Evolutionary conservation across 2,797 vertebrate genomes (phyloP).

Genomic region (Anolis apletophallus): DNA sequence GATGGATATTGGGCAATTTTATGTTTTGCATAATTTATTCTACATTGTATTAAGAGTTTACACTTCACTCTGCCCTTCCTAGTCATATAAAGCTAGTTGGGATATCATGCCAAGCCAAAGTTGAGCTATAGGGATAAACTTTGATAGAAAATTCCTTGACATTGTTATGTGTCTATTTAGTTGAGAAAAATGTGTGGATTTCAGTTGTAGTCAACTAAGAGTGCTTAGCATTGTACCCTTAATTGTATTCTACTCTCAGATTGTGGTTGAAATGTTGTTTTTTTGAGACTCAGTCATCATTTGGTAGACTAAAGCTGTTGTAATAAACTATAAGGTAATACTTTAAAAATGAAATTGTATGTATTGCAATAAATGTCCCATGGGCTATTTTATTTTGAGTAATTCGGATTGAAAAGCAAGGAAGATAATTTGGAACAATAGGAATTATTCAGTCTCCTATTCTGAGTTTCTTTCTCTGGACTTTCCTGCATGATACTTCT

Average conservation of each 20-base stretch:
- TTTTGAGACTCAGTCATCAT: not conserved
- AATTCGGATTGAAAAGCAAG: not conserved
- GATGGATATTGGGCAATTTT: not conserved
- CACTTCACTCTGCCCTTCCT: not conserved
- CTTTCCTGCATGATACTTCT: not conserved
- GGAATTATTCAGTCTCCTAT: not conserved
- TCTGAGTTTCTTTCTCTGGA: not conserved
- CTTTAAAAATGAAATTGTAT: not conserved
- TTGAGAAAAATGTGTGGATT: not conserved
- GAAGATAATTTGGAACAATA: not conserved
- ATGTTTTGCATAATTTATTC: not conserved
- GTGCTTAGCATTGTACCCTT: not conserved
- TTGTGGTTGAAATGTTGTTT: slow-evolving; percentile 4
- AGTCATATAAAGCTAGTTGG: not conserved
- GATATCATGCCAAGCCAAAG: not conserved
- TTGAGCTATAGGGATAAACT: not conserved
- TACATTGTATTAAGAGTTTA: not conserved
- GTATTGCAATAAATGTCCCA: not conserved
- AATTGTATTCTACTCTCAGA: not conserved
- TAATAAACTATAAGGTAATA: slow-evolving; percentile 25
- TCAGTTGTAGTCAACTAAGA: not conserved
- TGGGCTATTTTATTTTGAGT: slow-evolving; percentile 5
- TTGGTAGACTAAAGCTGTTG: accelerated
- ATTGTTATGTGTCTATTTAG: slow-evolving; percentile 1
- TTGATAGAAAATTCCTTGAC: not conserved